These are phyloP conservation scores for Tylochromis polylepis DNA, from an alignment of 2,113 vertebrate genomes.

Conservation along the genomic window DNA sequence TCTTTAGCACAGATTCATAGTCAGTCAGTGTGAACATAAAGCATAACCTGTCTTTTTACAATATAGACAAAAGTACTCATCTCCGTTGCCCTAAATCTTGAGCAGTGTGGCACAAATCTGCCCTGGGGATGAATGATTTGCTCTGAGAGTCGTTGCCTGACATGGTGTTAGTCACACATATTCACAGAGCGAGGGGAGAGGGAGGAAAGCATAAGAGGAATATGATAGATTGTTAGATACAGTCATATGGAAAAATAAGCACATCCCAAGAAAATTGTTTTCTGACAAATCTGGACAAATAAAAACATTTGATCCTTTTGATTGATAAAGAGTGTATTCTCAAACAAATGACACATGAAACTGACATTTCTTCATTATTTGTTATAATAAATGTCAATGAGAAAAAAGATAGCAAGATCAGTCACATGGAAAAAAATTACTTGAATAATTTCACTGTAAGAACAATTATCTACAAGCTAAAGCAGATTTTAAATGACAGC, in stretches of 20 bases:
- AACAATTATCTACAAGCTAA: background rate
- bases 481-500: background rate
- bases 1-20: background rate
- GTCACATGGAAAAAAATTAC: background rate
- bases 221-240: background rate
- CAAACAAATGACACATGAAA: background rate
- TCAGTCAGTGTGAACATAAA: background rate
- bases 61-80: constrained; percentile 33
- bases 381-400: background rate
- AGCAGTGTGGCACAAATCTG: constrained; percentile 23
- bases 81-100: constrained; percentile 11
- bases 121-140: constrained; percentile 21
- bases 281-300: background rate
- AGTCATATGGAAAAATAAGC: background rate
- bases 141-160: constrained; percentile 12
- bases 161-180: constrained; percentile 19
- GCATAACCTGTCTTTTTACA: constrained; percentile 1
- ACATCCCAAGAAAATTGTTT: background rate
- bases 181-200: background rate
- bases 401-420: background rate
- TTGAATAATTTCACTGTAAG: background rate
- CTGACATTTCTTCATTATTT: background rate
- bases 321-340: background rate
- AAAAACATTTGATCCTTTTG: background rate
- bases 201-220: background rate